Evolutionary conservation across 2,888 invertebrate genomes (phyloP), one percentile per base, ranked within the genome.

Genomic region (Tetragonisca angustula): DNA sequence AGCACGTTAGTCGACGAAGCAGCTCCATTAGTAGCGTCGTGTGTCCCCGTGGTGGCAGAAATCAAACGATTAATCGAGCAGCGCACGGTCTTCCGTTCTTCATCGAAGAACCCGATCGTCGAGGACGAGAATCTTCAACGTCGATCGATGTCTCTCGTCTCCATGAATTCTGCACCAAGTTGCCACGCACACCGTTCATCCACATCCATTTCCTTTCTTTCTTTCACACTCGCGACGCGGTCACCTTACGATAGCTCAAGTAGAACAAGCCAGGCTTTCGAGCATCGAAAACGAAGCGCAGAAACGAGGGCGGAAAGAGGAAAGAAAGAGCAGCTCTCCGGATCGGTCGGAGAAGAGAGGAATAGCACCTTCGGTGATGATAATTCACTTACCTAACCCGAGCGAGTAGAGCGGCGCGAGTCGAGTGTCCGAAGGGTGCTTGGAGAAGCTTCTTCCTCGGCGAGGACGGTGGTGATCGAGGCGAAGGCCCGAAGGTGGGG

Each of bases 371-470:
- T 74, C 72, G 77, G 9, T 43, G 43, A 43, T 81, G 73, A 43
- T 81, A 68, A 73, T 87, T 87, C 91, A 94, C 94, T 94, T 94
- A 94, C 94, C 93, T 94, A 94, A 93, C 93, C 93, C 94, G 94
- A 94, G 92, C 94, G 93, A 94, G 92, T 91, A 89, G 93, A 93
- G 92, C 92, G 92, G 94, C 94, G 93, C 94, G 93, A 93, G 93
- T 93, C 94, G 94, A 94, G 94, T 94, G 93, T 91, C 90, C 65
- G 79, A 84, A 90, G 80, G 84, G 84, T 83, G 90, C 67, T 74
- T 76, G 70, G 89, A 76, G 86, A 84, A 89, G 89, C 86, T 81
- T 70, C 76, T 81, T 76, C 85, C 36, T 71, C 69, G n/a, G 50
- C 79, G 84, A 72, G 79, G 79, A 83, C 54, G 81, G 75, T 74